phyloP scores from a whole-genome alignment of 2,888 invertebrate genomes.

The Ptychoptera contaminata region DNA sequence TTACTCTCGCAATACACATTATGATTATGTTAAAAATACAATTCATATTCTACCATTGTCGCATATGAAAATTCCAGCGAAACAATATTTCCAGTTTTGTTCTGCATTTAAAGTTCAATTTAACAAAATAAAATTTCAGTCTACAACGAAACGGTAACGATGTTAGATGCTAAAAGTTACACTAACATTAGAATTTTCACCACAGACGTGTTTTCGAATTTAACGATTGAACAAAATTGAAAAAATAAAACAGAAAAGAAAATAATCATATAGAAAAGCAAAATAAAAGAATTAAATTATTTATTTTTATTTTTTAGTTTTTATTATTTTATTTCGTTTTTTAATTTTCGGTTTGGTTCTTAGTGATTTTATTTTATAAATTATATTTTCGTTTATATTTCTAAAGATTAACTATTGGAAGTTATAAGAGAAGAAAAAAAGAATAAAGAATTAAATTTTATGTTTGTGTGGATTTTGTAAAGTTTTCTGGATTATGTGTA shows the following conservation, averaged over 20 bases:
- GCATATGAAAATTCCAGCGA: not conserved
- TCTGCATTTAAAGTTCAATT: slow-evolving; percentile 2
- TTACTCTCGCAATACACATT: not conserved
- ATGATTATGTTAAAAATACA: not conserved
- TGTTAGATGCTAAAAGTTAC: not conserved
- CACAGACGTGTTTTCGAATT: not conserved
- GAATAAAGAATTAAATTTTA: no score
- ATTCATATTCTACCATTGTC: not conserved
- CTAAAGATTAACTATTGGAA: no score
- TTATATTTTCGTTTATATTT: no score
- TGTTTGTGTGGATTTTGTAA: no score
- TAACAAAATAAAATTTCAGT: not conserved
- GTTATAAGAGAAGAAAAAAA: no score
- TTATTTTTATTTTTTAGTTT: not conserved
- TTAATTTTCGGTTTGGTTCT: no score
- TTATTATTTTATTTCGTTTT: no score
- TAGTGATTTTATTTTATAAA: no score
- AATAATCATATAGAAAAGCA: not conserved
- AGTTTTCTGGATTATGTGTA: no score
- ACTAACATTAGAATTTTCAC: not conserved
- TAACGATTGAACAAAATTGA: not conserved
- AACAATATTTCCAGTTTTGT: not conserved
- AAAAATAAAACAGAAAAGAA: not conserved
- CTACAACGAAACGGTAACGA: not conserved
- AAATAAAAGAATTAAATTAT: not conserved